Percentiles rank a stretch among this genome's conserved stretches.
Evolutionary conservation across 2,797 vertebrate species (phyloP).

Genomic region (Mico argentatus): DNA sequence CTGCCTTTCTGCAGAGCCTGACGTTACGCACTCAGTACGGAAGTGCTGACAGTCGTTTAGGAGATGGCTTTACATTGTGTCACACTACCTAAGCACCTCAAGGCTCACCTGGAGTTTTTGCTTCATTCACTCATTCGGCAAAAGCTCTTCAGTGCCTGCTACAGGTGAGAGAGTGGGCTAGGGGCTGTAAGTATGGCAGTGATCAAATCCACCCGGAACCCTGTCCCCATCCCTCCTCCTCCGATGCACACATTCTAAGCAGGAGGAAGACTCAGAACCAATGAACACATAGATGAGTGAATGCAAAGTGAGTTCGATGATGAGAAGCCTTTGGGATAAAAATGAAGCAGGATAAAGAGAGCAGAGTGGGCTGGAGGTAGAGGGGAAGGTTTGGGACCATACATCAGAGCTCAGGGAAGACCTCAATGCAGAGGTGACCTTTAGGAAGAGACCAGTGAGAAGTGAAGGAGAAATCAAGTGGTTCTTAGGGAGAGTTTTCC

Average conservation of each 20-base stretch:
- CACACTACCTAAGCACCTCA: neutral
- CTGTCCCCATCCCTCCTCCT: neutral
- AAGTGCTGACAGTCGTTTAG: neutral
- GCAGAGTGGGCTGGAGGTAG: neutral
- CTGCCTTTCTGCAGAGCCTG: neutral
- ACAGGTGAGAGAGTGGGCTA: neutral
- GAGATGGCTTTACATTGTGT: neutral
- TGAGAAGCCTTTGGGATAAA: neutral
- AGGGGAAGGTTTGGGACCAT: neutral
- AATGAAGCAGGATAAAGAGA: neutral
- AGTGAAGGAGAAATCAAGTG: neutral
- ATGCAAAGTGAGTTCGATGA: accelerated
- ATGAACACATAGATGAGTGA: neutral
- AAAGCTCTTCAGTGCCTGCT: neutral
- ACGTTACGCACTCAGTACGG: neutral
- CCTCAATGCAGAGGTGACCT: neutral
- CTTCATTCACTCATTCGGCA: neutral
- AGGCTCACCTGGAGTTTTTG: neutral
- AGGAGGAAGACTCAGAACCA: neutral
- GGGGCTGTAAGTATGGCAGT: no score
- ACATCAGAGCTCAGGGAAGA: neutral
- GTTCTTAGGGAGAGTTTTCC: neutral
- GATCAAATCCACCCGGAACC: accelerated
- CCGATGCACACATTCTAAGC: neutral
- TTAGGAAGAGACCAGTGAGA: neutral